Conservation (phyloP, 2,888 invertebrate genomes). For the Desoria tigrina region DNA sequence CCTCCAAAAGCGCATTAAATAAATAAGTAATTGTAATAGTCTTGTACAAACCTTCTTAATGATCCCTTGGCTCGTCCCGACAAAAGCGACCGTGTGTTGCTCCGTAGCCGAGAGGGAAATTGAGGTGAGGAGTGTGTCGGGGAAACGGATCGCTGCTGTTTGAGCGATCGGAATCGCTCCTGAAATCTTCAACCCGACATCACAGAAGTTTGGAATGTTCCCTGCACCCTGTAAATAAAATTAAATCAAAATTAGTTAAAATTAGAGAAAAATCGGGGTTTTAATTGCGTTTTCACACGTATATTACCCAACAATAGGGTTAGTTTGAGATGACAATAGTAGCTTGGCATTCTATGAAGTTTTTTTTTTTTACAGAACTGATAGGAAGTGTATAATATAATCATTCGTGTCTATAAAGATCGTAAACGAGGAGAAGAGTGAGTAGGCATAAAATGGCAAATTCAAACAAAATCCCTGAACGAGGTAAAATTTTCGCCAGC, state of each 20-base stretch:
- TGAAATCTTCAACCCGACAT: conserved; percentile 87
- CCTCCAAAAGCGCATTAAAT: too few species aligned
- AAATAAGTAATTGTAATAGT: too few species aligned
- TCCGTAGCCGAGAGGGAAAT: conserved; percentile 85
- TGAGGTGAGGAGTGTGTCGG: conserved; percentile 77
- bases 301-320: too few species aligned
- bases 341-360: too few species aligned
- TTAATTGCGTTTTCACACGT: too few species aligned
- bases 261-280: too few species aligned
- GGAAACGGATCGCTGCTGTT: conserved; percentile 75
- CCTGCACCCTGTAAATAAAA: conserved; percentile 72
- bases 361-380: too few species aligned
- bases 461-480: conserved; percentile 23
- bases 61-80: conserved; percentile 82
- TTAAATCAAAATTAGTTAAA: too few species aligned
- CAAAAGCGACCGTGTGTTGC: conserved; percentile 88
- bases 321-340: too few species aligned
- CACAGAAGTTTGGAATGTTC: conserved; percentile 88
- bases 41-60: conserved; percentile 72
- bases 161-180: conserved; percentile 80
- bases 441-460: neutral
- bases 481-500: conserved; percentile 2
- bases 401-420: too few species aligned
- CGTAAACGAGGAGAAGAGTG: too few species aligned
- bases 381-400: too few species aligned